These are phyloP conservation scores for Megaceryle torquata DNA, from an alignment of 2,113 vertebrate genomes.

Conservation along the genomic window DNA sequence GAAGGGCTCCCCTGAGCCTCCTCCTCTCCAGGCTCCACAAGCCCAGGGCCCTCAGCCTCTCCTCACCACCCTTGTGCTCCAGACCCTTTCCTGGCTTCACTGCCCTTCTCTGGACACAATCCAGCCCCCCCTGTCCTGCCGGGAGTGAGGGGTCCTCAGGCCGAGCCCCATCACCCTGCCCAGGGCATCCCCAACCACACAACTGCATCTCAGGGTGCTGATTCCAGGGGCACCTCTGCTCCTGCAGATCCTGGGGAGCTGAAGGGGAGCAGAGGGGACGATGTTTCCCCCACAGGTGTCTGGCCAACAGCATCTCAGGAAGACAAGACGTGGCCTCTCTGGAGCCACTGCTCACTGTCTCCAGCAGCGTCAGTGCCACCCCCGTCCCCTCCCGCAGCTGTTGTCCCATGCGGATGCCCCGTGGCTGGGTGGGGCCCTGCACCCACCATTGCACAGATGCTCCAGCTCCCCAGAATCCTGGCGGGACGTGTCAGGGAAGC, in stretches of 20 bases:
- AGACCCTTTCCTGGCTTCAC: too few species aligned
- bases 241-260: background rate
- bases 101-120: too few species aligned
- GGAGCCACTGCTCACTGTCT: background rate
- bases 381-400: background rate
- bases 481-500: accelerated
- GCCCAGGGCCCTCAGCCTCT: too few species aligned
- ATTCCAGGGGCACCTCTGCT: too few species aligned
- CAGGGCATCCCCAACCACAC: background rate
- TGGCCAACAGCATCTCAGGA: background rate
- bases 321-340: background rate
- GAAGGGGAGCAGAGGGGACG: background rate
- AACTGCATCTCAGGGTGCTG: background rate
- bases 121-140: too few species aligned
- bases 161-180: accelerated
- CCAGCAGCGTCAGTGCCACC: background rate
- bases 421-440: background rate
- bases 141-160: background rate
- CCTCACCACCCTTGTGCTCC: too few species aligned
- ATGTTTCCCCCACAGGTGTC: accelerated
- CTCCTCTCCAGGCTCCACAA: too few species aligned
- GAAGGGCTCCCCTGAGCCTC: too few species aligned
- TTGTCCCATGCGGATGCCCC: too few species aligned
- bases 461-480: background rate
- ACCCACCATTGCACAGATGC: background rate